Percentiles rank a stretch among this genome's conserved stretches.
These are phyloP conservation scores for Nomada lathburiana DNA, from an alignment of 2,888 invertebrate genomes.

Conservation along the genomic window DNA sequence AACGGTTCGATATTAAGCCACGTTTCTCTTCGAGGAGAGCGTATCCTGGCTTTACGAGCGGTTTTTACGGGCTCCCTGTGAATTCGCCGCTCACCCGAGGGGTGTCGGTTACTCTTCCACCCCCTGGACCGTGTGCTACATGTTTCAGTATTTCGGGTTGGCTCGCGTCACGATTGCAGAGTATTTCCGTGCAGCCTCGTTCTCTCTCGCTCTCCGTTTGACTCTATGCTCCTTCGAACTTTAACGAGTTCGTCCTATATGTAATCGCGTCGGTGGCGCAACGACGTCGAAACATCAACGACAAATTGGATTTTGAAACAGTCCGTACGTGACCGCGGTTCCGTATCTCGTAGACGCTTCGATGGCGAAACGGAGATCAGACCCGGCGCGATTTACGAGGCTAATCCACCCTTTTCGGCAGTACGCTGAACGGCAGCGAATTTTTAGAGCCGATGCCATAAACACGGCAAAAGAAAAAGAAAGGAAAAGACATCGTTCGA, in stretches of 20 bases:
- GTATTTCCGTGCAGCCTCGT: conserved; percentile 33
- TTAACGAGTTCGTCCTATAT: conserved; percentile 63
- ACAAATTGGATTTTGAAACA: conserved; percentile 68
- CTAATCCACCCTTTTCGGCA: background rate
- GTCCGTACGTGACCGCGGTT: conserved; percentile 63
- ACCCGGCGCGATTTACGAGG: conserved; percentile 44
- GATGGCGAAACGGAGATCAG: conserved; percentile 36
- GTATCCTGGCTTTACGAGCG: conserved; percentile 58
- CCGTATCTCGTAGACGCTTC: conserved; percentile 43
- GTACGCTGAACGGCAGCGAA: too few species aligned
- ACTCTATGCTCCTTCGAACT: conserved; percentile 51
- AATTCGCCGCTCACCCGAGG: conserved; percentile 37
- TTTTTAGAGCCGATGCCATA: too few species aligned
- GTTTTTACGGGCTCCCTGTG: conserved; percentile 55
- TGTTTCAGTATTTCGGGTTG: conserved; percentile 55
- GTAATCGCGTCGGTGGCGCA: conserved; percentile 54
- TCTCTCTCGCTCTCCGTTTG: background rate
- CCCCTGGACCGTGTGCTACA: conserved; percentile 22
- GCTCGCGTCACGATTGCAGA: conserved; percentile 50
- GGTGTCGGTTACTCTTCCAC: conserved; percentile 37
- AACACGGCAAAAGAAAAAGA: too few species aligned
- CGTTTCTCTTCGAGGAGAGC: conserved; percentile 27
- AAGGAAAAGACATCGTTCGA: too few species aligned
- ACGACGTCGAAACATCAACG: conserved; percentile 60
- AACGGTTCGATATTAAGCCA: conserved; percentile 58